These are phyloP conservation scores for Magallana gigas DNA, from an alignment of 1,140 invertebrate species.

Conservation along the genomic window DNA sequence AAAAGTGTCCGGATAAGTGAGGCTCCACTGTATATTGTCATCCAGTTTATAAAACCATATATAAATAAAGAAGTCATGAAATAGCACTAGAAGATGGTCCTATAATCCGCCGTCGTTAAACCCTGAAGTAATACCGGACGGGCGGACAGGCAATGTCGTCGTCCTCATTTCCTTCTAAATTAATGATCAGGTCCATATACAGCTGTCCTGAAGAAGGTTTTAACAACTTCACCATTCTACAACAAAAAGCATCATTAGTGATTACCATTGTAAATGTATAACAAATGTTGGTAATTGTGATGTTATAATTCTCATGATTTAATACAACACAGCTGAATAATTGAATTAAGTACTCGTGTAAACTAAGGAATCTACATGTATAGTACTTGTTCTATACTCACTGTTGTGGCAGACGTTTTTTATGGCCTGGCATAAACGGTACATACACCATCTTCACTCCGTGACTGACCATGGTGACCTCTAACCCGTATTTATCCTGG, in stretches of 20 bases:
- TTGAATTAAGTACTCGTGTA: too few relatives aligned
- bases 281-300: too few relatives aligned
- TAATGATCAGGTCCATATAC: constrained; percentile 76
- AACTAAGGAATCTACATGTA: too few relatives aligned
- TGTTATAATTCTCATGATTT: too few relatives aligned
- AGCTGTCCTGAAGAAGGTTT: constrained; percentile 65
- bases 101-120: background rate
- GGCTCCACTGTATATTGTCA: too few relatives aligned
- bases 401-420: constrained; percentile 75
- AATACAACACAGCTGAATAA: too few relatives aligned
- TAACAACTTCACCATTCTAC: constrained; percentile 75
- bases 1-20: too few relatives aligned
- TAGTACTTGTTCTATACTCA: constrained; percentile 62
- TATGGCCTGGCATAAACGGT: constrained; percentile 76
- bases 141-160: constrained; percentile 74
- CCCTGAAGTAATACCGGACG: constrained; percentile 73
- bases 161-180: constrained; percentile 68
- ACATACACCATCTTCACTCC: constrained; percentile 78
- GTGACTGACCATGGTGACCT: constrained; percentile 73
- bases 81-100: background rate
- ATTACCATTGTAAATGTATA: too few relatives aligned
- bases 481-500: constrained; percentile 73
- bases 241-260: constrained; percentile 42
- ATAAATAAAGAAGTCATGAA: too few relatives aligned
- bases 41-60: too few relatives aligned